Conservation (phyloP, 2,797 vertebrate genomes). For the Peromyscus eremicus region DNA sequence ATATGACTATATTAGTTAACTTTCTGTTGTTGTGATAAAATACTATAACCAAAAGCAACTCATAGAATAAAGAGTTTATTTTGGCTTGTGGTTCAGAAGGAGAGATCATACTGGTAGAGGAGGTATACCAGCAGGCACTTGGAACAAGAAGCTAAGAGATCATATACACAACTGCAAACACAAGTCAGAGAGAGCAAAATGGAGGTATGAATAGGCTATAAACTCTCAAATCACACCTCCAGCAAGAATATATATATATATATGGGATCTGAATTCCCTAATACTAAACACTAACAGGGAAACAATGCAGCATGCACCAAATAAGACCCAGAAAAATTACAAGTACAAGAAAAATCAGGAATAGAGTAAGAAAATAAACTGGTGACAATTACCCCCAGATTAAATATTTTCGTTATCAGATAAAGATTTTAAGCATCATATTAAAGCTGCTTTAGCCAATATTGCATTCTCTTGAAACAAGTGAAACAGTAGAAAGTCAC, state of each 20-base stretch:
- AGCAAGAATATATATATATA: background rate
- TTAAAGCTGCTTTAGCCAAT: background rate
- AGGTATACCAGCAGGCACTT: background rate
- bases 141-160: background rate
- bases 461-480: background rate
- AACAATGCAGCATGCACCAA: background rate
- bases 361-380: background rate
- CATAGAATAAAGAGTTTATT: background rate
- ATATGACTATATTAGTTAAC: background rate
- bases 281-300: background rate
- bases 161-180: background rate
- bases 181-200: background rate
- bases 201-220: background rate
- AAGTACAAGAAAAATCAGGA: background rate
- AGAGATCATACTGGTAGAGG: background rate
- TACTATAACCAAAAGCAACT: background rate
- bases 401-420: background rate
- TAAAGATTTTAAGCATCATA: background rate
- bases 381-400: background rate
- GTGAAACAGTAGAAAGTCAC: background rate
- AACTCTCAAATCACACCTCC: background rate
- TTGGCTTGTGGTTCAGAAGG: background rate
- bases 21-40: background rate
- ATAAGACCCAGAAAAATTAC: background rate
- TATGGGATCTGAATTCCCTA: background rate